Conservation (phyloP, 2,113 vertebrate genomes). For the Pimephales promelas region DNA sequence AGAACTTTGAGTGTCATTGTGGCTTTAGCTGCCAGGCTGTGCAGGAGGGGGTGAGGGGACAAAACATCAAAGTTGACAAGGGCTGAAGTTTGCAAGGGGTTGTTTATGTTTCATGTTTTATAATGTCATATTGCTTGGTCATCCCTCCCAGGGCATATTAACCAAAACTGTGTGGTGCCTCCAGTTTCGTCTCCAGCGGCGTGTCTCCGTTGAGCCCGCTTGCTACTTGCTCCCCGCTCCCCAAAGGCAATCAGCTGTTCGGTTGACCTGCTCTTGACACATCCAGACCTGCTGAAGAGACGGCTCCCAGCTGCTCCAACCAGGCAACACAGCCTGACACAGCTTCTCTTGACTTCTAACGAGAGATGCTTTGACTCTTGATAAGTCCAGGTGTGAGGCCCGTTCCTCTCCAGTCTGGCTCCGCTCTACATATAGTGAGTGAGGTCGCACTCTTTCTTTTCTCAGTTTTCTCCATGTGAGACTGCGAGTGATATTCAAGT, state of each 20-base stretch:
- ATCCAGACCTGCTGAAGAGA: constrained; percentile 48
- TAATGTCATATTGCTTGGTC: constrained; percentile 30
- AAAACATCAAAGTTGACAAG: not conserved
- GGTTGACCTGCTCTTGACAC: constrained; percentile 70
- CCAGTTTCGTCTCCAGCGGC: constrained; percentile 81
- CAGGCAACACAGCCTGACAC: constrained; percentile 32
- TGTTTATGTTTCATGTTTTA: not conserved
- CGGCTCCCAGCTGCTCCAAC: constrained; percentile 22
- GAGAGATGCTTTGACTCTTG: constrained; percentile 62
- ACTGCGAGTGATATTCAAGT: constrained; percentile 73
- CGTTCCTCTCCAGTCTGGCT: constrained; percentile 30
- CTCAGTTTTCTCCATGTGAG: constrained; percentile 80
- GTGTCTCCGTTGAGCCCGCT: constrained; percentile 71
- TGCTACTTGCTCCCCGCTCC: constrained; percentile 38
- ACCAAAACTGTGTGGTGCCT: constrained; percentile 87
- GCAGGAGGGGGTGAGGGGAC: not conserved
- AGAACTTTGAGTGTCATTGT: not conserved
- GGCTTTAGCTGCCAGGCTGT: constrained; percentile 14
- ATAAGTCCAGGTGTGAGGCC: constrained; percentile 21
- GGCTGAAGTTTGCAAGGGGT: constrained; percentile 4
- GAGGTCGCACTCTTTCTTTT: constrained; percentile 66
- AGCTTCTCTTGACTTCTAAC: constrained; percentile 63
- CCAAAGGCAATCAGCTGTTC: constrained; percentile 77
- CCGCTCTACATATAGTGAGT: constrained; percentile 70
- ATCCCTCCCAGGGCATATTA: constrained; percentile 50